Evolutionary conservation across 2,113 vertebrate genomes (phyloP).

Genomic region (Vireo altiloquus): DNA sequence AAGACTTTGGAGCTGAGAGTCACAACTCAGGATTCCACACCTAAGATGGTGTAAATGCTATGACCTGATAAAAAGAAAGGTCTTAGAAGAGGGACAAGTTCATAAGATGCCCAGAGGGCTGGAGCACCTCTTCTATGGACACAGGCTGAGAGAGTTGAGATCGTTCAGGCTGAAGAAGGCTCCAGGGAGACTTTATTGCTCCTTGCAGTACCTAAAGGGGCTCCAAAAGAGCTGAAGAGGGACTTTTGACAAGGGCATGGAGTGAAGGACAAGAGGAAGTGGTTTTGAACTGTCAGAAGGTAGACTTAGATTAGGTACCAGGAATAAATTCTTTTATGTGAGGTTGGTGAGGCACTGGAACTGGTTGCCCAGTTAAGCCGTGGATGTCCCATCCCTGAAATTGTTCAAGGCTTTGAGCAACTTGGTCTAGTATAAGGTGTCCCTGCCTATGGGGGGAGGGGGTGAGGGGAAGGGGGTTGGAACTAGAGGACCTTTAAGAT

Average conservation of each 20-base stretch:
- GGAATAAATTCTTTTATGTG: not conserved
- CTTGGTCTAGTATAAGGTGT: not conserved
- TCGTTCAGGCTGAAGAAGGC: not conserved
- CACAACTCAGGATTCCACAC: not conserved
- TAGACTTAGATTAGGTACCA: not conserved
- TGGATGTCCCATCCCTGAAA: not conserved
- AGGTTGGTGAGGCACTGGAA: not conserved
- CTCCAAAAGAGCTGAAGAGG: not conserved
- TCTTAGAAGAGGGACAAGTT: not conserved
- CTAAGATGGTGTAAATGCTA: not conserved
- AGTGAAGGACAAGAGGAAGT: not conserved
- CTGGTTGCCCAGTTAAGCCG: not conserved
- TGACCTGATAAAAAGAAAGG: not conserved
- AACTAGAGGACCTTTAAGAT: not conserved
- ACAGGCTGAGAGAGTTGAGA: not conserved
- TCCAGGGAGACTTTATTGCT: not conserved
- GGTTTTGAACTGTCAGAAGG: not conserved
- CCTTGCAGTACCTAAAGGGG: not conserved
- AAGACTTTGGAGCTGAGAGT: not conserved
- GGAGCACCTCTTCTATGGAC: not conserved
- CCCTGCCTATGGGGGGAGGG: accelerated
- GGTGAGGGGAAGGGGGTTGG: accelerated
- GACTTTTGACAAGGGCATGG: not conserved
- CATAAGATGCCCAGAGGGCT: not conserved
- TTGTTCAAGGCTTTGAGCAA: not conserved